A percentile compares a stretch with the other conserved stretches of the same genome.
These are phyloP conservation scores for Drosophila orosa DNA, from an alignment of 1,140 invertebrate genomes.

Conservation along the genomic window DNA sequence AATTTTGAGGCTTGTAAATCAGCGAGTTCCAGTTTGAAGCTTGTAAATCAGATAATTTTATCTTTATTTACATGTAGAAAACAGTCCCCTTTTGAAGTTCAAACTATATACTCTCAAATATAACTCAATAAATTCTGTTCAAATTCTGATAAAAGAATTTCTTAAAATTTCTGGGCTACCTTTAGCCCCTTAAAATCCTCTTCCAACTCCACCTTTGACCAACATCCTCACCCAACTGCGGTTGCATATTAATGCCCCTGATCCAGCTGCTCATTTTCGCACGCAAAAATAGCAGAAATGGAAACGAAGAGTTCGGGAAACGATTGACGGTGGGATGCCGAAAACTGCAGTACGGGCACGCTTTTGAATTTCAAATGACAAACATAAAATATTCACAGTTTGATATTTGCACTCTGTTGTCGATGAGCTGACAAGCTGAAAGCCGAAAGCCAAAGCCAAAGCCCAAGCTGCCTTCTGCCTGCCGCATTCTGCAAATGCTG, in stretches of 20 bases:
- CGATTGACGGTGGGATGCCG: constrained; percentile 27
- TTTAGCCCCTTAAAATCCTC: neutral
- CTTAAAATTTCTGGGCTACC: neutral
- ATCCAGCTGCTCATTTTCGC: constrained; percentile 70
- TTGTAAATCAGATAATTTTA: neutral
- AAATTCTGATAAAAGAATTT: neutral
- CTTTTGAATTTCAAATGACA: constrained; percentile 78
- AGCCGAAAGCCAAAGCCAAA: constrained; percentile 17
- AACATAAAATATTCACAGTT: constrained; percentile 74
- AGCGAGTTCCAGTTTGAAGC: neutral
- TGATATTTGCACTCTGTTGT: constrained; percentile 67
- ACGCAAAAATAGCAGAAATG: constrained; percentile 49
- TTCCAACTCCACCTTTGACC: neutral
- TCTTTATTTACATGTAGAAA: no score
- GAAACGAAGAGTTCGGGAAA: constrained; percentile 31
- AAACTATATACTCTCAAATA: no score
- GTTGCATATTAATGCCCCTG: constrained; percentile 59
- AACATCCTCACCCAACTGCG: constrained; percentile 4
- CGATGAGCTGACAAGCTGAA: constrained; percentile 34
- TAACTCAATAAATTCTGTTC: no score
- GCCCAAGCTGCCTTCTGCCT: neutral
- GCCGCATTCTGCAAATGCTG: constrained; percentile 28
- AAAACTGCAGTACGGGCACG: constrained; percentile 39
- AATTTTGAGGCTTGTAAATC: neutral
- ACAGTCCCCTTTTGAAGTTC: neutral